Conservation (phyloP, 1,140 invertebrate genomes). For the Euwallacea similis region DNA sequence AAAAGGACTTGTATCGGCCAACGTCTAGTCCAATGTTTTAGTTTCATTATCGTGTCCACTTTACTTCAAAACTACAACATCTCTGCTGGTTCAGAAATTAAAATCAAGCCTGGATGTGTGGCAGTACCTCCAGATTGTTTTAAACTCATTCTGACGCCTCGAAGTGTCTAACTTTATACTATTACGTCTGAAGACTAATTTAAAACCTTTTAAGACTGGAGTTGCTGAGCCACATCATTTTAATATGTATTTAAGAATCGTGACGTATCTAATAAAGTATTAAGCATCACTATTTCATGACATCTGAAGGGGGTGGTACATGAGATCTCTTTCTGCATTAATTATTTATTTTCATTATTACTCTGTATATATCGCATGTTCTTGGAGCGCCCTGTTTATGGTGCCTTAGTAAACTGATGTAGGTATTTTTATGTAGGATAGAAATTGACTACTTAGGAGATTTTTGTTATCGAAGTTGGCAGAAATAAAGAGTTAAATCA, state of each 20-base stretch:
- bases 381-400: too few species aligned
- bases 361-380: background rate
- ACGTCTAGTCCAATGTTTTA: constrained; percentile 75
- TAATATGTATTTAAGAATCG: constrained; percentile 12
- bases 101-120: constrained; percentile 65
- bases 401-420: too few species aligned
- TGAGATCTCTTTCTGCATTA: constrained; percentile 4
- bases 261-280: constrained; percentile 8
- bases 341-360: constrained; percentile 34
- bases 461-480: too few species aligned
- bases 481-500: too few species aligned
- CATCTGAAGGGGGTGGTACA: background rate
- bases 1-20: constrained; percentile 87
- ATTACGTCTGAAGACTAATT: constrained; percentile 18
- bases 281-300: constrained; percentile 29
- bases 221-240: constrained; percentile 35
- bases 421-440: too few species aligned
- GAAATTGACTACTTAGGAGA: too few species aligned
- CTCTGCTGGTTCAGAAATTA: constrained; percentile 59
- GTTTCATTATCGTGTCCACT: constrained; percentile 72
- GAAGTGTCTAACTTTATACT: constrained; percentile 28
- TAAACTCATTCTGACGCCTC: constrained; percentile 60
- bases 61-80: constrained; percentile 76
- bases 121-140: constrained; percentile 70
- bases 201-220: constrained; percentile 30